phyloP scores from a whole-genome alignment of 2,113 vertebrate genomes.

The Vombatus ursinus region DNA sequence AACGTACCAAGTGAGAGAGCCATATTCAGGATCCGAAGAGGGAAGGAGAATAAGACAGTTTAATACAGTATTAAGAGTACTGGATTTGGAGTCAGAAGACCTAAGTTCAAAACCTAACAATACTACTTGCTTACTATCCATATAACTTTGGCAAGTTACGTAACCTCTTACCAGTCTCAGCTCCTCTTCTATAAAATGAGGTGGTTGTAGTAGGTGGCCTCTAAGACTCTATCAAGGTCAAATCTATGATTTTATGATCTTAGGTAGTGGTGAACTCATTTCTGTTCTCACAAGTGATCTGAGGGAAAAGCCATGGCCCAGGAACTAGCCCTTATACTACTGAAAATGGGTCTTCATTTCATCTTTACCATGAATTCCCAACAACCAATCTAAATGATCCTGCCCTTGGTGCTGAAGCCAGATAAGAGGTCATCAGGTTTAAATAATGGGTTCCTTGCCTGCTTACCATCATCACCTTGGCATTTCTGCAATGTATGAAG shows the following conservation, averaged over 20 bases:
- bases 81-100: background rate
- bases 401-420: background rate
- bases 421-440: background rate
- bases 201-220: background rate
- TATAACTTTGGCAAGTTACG: background rate
- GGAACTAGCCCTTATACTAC: background rate
- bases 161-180: background rate
- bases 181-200: background rate
- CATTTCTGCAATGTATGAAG: background rate
- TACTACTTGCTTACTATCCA: background rate
- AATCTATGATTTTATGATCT: background rate
- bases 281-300: background rate
- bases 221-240: background rate
- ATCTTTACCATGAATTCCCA: background rate
- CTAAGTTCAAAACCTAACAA: background rate
- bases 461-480: background rate
- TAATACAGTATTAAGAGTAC: background rate
- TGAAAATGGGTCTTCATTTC: background rate
- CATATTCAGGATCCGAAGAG: background rate
- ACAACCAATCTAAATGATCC: background rate
- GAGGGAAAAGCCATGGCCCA: background rate
- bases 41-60: background rate
- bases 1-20: background rate
- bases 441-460: background rate
- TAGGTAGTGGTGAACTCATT: background rate